phyloP scores from a whole-genome alignment of 1,140 invertebrate genomes.

The Patella vulgata region DNA sequence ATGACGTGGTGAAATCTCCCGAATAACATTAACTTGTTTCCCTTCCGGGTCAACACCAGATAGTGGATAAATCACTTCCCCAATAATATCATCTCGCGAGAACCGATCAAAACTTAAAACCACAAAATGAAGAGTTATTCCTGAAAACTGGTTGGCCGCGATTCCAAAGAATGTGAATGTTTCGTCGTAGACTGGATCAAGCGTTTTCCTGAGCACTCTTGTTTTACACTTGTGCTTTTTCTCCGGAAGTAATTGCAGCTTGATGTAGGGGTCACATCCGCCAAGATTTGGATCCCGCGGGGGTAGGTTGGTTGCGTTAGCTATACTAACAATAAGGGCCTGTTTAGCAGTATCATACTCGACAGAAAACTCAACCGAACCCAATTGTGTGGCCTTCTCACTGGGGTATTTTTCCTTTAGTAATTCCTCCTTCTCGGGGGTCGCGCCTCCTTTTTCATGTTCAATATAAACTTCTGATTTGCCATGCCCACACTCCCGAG shows the following conservation, averaged over 20 bases:
- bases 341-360: slow-evolving; percentile 89
- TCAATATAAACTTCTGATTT: slow-evolving; percentile 54
- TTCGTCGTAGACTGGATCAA: slow-evolving; percentile 89
- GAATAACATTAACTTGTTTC: slow-evolving; percentile 51
- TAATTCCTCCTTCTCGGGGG: slow-evolving; percentile 72
- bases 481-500: slow-evolving; percentile 37
- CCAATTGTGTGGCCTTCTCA: slow-evolving; percentile 72
- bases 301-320: slow-evolving; percentile 70
- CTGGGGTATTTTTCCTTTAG: slow-evolving; percentile 41
- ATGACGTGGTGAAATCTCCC: slow-evolving; percentile 60
- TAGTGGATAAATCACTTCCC: slow-evolving; percentile 73
- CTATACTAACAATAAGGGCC: slow-evolving; percentile 89
- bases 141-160: slow-evolving; percentile 76
- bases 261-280: slow-evolving; percentile 88
- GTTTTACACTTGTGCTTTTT: slow-evolving; percentile 89
- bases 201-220: slow-evolving; percentile 83
- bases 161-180: slow-evolving; percentile 85
- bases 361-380: slow-evolving; percentile 78
- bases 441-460: slow-evolving; percentile 69
- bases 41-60: slow-evolving; percentile 65
- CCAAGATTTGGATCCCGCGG: slow-evolving; percentile 69
- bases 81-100: slow-evolving; percentile 88
- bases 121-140: slow-evolving; percentile 80
- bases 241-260: slow-evolving; percentile 85
- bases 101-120: slow-evolving; percentile 92